phyloP scores from a whole-genome alignment of 2,888 invertebrate genomes.

The Strigamia maritima region DNA sequence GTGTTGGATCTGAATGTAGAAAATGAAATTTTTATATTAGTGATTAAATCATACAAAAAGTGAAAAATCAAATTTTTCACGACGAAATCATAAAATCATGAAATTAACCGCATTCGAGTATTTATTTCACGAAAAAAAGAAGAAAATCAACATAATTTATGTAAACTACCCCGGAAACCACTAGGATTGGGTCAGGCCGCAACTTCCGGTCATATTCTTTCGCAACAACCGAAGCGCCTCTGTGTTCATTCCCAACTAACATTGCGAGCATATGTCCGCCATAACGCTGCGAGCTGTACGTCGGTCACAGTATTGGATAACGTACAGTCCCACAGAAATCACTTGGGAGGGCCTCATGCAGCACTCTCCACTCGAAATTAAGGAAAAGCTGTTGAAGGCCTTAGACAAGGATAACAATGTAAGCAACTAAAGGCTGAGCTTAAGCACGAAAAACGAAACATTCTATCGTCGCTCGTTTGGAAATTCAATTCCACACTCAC shows the following conservation, averaged over 20 bases:
- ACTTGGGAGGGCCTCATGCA: slow-evolving; percentile 56
- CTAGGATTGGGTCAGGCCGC: background rate
- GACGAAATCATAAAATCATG: background rate
- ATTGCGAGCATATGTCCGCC: slow-evolving; percentile 53
- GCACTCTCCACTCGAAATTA: slow-evolving; percentile 68
- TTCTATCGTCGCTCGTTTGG: background rate
- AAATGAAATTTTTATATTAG: background rate
- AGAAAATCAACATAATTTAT: background rate
- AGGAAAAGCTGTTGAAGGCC: slow-evolving; percentile 92
- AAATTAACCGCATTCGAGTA: no score
- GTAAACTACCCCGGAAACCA: background rate
- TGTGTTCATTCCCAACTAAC: slow-evolving; percentile 33
- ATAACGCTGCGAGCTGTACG: slow-evolving; percentile 56
- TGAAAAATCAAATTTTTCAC: no score
- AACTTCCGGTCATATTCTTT: background rate
- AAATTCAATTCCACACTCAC: background rate
- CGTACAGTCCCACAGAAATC: slow-evolving; percentile 4
- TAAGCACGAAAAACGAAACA: background rate
- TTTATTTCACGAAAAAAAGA: no score
- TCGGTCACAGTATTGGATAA: slow-evolving; percentile 54
- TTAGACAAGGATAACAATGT: slow-evolving; percentile 97
- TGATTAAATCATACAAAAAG: background rate
- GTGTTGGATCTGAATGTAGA: background rate
- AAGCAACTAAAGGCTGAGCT: slow-evolving; percentile 59
- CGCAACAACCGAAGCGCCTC: slow-evolving; percentile 1